Evolutionary conservation across 2,113 vertebrate genomes (phyloP).

Genomic region (Arvicanthis niloticus): DNA sequence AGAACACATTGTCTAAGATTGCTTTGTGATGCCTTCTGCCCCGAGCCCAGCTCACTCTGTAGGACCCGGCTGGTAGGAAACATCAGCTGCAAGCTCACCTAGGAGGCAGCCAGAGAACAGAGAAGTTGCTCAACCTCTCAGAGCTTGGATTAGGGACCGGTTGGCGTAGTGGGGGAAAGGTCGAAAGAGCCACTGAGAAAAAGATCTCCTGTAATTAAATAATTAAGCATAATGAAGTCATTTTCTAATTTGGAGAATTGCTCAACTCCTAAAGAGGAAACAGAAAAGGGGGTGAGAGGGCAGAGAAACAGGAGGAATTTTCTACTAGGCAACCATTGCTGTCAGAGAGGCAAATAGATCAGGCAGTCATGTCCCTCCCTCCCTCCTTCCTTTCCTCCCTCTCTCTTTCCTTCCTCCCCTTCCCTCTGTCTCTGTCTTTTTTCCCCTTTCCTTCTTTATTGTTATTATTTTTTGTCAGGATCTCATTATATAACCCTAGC

Average conservation of each 20-base stretch:
- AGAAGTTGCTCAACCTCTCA: not conserved
- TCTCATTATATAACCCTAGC: not conserved
- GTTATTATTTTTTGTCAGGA: not conserved
- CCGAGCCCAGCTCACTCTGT: not conserved
- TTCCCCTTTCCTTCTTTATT: not conserved
- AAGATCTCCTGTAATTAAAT: not conserved
- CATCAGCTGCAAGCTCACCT: slow-evolving; percentile 13
- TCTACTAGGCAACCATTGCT: not conserved
- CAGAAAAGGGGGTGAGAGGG: not conserved
- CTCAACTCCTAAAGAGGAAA: not conserved
- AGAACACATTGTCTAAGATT: slow-evolving; percentile 65
- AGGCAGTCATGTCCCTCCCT: not conserved
- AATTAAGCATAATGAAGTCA: not conserved
- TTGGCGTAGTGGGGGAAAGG: not conserved
- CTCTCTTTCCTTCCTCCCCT: not conserved
- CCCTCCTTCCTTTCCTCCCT: too few species aligned
- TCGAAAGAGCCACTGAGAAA: not conserved
- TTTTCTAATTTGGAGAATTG: not conserved
- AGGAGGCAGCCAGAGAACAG: slow-evolving; percentile 24
- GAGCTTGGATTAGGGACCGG: not conserved
- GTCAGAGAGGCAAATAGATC: not conserved
- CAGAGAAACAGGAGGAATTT: not conserved
- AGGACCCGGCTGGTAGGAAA: not conserved
- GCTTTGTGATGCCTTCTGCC: slow-evolving; percentile 57
- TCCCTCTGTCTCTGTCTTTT: not conserved